Evolutionary conservation across 1,140 invertebrate species (phyloP).

Genomic region (Plodia interpunctella): DNA sequence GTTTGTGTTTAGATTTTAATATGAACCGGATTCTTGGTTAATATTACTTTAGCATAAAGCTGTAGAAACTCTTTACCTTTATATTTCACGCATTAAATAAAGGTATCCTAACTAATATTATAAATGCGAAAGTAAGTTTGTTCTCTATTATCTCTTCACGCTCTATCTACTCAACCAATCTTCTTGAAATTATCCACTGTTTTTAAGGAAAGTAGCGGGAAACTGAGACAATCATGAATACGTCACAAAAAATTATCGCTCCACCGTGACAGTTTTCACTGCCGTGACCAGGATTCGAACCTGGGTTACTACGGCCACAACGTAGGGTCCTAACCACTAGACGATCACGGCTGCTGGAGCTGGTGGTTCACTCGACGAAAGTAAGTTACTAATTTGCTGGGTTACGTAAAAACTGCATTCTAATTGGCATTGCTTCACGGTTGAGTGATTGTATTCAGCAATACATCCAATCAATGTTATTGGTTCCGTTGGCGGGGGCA

Average conservation of each 20-base stretch:
- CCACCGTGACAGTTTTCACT: slow-evolving; percentile 20
- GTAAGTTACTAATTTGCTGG: background rate
- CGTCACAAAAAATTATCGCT: slow-evolving; percentile 5
- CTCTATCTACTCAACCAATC: too few species aligned
- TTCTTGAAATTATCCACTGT: too few species aligned
- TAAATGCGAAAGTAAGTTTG: too few species aligned
- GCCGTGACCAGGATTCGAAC: slow-evolving; percentile 23
- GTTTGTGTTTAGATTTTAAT: too few species aligned
- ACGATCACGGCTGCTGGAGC: slow-evolving; percentile 85
- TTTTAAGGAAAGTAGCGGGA: too few species aligned
- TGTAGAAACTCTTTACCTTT: too few species aligned
- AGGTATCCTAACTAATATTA: too few species aligned
- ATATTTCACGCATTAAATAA: too few species aligned
- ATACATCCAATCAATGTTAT: background rate
- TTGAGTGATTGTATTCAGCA: background rate
- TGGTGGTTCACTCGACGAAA: background rate
- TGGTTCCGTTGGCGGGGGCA: background rate
- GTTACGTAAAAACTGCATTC: background rate
- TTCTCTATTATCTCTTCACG: too few species aligned
- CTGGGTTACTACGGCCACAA: slow-evolving; percentile 89
- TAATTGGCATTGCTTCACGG: background rate
- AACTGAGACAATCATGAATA: too few species aligned
- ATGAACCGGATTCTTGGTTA: too few species aligned
- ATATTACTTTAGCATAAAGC: background rate
- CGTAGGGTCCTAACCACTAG: slow-evolving; percentile 89